Evolutionary conservation across 1,140 invertebrate genomes (phyloP).

Genomic region (Papilio polyxenes): DNA sequence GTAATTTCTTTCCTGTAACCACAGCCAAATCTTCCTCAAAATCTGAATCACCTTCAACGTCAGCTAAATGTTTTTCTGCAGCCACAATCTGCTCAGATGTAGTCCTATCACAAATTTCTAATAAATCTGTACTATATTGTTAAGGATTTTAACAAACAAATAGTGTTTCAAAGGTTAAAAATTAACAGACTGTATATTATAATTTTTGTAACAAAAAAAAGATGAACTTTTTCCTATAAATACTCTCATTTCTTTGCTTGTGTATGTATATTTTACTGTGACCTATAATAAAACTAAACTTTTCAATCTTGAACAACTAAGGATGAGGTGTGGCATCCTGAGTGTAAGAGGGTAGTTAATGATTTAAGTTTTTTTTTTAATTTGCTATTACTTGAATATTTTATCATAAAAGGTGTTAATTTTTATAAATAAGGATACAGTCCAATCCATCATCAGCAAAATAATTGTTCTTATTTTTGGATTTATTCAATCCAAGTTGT

Average conservation of each 20-base stretch:
- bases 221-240: too few species aligned
- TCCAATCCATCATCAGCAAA: conserved; percentile 92
- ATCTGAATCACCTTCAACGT: conserved; percentile 82
- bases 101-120: conserved; percentile 90
- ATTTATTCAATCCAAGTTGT: conserved; percentile 90
- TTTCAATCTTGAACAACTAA: too few species aligned
- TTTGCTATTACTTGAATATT: neutral
- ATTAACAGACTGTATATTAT: too few species aligned
- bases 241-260: too few species aligned
- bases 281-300: too few species aligned
- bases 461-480: conserved; percentile 87
- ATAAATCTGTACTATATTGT: conserved; percentile 81
- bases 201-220: too few species aligned
- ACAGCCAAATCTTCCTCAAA: conserved; percentile 84
- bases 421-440: conserved; percentile 86
- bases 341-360: too few species aligned
- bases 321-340: too few species aligned
- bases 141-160: conserved; percentile 38
- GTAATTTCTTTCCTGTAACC: conserved; percentile 72
- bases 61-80: conserved; percentile 84
- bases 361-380: neutral
- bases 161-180: too few species aligned
- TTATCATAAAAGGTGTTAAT: conserved; percentile 26
- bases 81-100: conserved; percentile 83
- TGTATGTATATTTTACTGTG: too few species aligned